phyloP scores from a whole-genome alignment of 1,140 invertebrate species.

The Metopolophium dirhodum region DNA sequence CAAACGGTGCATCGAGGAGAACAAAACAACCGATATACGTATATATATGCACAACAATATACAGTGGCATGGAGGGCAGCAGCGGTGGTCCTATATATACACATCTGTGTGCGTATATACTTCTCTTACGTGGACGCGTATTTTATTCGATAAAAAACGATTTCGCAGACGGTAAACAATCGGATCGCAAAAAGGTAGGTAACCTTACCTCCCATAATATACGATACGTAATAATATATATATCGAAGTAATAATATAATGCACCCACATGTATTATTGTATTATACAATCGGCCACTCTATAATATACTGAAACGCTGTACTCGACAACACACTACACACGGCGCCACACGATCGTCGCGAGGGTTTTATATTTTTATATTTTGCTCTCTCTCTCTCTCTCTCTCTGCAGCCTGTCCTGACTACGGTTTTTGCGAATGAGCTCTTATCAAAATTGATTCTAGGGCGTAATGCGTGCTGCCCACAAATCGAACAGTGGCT shows the following conservation, averaged over 20 bases:
- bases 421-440: neutral
- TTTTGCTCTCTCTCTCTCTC: neutral
- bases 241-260: neutral
- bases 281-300: neutral
- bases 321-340: neutral
- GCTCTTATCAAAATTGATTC: neutral
- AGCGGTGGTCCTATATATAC: no score
- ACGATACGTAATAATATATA: neutral
- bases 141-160: neutral
- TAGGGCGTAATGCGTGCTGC: neutral
- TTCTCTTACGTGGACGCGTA: neutral
- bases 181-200: neutral
- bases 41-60: neutral
- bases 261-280: neutral
- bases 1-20: neutral
- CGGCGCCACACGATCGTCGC: neutral
- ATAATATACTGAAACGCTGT: neutral
- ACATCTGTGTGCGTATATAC: neutral
- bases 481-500: neutral
- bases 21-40: neutral
- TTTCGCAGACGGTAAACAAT: slow-evolving; percentile 25
- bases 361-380: neutral
- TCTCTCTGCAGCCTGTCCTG: no score
- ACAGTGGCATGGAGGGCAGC: neutral
- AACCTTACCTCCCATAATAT: neutral